Evolutionary conservation across 2,797 vertebrate genomes (phyloP), one percentile per base, ranked within the genome.

Genomic region (Mus caroli): DNA sequence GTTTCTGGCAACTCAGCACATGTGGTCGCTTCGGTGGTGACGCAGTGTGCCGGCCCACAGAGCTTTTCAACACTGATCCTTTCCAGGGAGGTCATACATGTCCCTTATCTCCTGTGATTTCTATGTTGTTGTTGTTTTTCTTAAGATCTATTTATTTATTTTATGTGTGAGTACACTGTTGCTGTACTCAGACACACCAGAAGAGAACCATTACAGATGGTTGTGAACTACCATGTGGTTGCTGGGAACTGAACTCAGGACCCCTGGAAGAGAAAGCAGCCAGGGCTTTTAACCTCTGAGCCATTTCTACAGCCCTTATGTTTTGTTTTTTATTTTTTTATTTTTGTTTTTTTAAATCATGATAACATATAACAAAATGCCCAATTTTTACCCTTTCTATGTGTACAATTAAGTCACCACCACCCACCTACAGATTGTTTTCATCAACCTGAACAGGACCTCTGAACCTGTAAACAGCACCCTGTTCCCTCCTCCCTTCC

Each of bases 251-350:
- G 28, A 67, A 31, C 62, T 67, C 64, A 67, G 64, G 31, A 67
- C 64, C 31, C 34, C 13, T 67, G 64, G 31, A 67, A 67, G 64
- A 67, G 50, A 50, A 50, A 50, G 31, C 31, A 67, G 64, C 13
- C 64, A 67, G 31, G 15, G 64, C 14, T 67, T 31, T 67, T 31
- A 67, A 34, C 31, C 31, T 15, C 64, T 67, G 62, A 67, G 28
- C 28, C 64, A 67, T 34, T 2, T 67, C 64, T 67, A 5, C 31
- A 67, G 31, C 5, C 64, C 13, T 98, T 98, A 98, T 62, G 98
- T 97, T 50, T 2, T 19, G 7, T 6, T 6, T 64, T 43, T 43
- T 43, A n/a, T 43, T 3, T 43, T 43, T 43, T 43, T 43, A 5
- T 43, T 43, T 64, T 31, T 50, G 50, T 34, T 37, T 76, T 34